Evolutionary conservation across 2,797 vertebrate species (phyloP).

Genomic region (Tapera naevia): DNA sequence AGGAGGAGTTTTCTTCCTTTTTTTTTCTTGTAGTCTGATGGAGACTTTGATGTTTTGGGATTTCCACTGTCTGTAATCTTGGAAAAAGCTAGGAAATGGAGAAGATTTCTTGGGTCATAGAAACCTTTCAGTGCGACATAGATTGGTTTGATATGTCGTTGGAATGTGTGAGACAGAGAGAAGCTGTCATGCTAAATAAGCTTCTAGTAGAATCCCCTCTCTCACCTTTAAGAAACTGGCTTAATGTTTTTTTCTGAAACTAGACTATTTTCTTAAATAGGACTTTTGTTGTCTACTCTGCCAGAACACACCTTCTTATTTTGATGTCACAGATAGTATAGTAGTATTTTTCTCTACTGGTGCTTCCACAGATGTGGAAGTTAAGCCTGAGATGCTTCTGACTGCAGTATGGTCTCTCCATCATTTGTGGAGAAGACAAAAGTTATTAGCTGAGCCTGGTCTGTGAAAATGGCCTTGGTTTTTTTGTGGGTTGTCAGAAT

Average conservation of each 20-base stretch:
- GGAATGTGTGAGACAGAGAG: neutral
- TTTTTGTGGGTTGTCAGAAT: neutral
- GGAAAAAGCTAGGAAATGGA: neutral
- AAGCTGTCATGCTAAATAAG: neutral
- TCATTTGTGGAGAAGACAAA: neutral
- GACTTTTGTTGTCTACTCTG: neutral
- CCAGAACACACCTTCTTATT: neutral
- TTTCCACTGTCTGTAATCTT: neutral
- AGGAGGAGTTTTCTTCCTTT: too few relatives aligned
- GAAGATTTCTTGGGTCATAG: neutral
- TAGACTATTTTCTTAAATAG: neutral
- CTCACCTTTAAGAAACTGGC: neutral
- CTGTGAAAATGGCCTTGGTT: neutral
- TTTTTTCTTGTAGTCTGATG: neutral
- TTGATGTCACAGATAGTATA: neutral
- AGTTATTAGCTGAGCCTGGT: neutral
- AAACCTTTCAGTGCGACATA: neutral
- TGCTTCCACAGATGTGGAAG: neutral
- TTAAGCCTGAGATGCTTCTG: neutral
- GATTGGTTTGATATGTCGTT: neutral
- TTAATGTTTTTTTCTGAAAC: neutral
- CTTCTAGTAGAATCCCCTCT: neutral
- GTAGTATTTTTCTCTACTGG: neutral
- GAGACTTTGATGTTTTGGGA: neutral
- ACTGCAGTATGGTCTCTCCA: neutral